Conservation (phyloP, 2,113 vertebrate genomes). For the Sardina pilchardus region DNA sequence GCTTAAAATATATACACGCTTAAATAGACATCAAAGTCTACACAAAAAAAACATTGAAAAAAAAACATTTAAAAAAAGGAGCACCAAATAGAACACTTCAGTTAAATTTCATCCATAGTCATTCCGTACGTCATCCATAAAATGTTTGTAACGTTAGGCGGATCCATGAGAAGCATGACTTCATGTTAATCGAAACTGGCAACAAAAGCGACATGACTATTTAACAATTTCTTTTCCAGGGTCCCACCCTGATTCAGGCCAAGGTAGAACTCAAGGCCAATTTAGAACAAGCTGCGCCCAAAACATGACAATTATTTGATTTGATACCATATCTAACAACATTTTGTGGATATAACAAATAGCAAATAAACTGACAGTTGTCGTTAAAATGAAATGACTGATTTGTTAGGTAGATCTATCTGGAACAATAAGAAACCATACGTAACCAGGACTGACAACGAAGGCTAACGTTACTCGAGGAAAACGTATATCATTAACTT, state of each 20-base stretch:
- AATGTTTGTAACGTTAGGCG: background rate
- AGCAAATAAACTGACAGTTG: background rate
- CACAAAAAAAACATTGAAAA: background rate
- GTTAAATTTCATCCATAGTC: background rate
- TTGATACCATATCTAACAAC: background rate
- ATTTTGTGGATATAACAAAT: background rate
- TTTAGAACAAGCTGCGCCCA: background rate
- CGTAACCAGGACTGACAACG: background rate
- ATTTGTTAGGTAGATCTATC: background rate
- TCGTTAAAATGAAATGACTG: background rate
- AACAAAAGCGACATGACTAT: background rate
- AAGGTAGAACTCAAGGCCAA: background rate
- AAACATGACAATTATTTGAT: background rate
- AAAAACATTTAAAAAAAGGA: background rate
- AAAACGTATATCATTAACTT: background rate
- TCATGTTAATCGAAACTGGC: background rate
- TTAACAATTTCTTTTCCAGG: background rate
- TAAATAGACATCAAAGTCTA: background rate
- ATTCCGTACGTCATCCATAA: too few species aligned
- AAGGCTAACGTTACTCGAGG: background rate
- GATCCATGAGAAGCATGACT: background rate
- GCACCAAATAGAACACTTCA: background rate
- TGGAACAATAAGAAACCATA: background rate
- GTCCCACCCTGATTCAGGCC: background rate
- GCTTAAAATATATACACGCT: background rate